Conservation (phyloP, 2,888 invertebrate species). For the Cenopis cana region DNA sequence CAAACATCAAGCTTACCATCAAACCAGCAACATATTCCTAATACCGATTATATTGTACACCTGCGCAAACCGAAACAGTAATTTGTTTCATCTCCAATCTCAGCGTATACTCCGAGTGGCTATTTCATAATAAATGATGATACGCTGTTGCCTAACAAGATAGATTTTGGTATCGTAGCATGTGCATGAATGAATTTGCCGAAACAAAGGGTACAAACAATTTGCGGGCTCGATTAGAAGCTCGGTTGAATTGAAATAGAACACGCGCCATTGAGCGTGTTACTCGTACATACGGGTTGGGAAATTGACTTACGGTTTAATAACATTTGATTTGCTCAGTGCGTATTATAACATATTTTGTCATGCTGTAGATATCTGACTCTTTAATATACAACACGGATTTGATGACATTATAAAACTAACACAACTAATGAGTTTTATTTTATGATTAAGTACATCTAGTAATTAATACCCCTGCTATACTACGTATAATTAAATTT, state of each 20-base stretch:
- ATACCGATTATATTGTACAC: conserved; percentile 57
- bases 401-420: background rate
- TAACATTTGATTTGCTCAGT: background rate
- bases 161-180: conserved; percentile 63
- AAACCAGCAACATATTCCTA: conserved; percentile 22
- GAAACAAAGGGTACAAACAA: conserved; percentile 77
- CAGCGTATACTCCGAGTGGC: conserved; percentile 48
- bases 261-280: conserved; percentile 45
- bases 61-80: conserved; percentile 40
- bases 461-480: too few relatives aligned
- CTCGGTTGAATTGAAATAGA: conserved; percentile 61
- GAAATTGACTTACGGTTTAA: background rate
- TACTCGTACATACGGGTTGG: conserved; percentile 31
- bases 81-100: conserved; percentile 43
- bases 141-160: conserved; percentile 74
- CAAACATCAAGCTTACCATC: conserved; percentile 24
- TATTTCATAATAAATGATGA: conserved; percentile 72
- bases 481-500: too few relatives aligned
- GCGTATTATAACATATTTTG: background rate
- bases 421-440: too few relatives aligned
- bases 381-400: background rate
- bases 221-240: conserved; percentile 69
- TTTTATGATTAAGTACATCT: too few relatives aligned
- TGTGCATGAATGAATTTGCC: conserved; percentile 68
- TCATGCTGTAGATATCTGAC: background rate